Base-by-base conservation (phyloP, 2,113 vertebrate species). In the Eublepharis macularius region DNA sequence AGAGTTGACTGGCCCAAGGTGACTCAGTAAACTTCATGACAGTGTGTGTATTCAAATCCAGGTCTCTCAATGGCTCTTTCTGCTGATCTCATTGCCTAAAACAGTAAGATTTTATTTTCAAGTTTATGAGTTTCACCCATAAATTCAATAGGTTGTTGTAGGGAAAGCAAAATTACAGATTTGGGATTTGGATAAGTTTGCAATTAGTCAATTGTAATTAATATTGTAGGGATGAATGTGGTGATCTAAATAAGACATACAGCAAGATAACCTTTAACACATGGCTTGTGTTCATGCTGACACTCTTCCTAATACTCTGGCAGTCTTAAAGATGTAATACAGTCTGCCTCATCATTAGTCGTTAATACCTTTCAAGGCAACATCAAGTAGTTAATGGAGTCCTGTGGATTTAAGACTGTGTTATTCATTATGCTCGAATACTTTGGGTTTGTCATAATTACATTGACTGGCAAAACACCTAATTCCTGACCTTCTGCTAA, bases 331-430 rank as follows among this genome's bases (percentile, higher is more conserved):
- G 66, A 32, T 92, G 54, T 92, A 90, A 84, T 6, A 91, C 17
- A 85, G 89, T 88, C 91, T 92, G 86, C 74, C 60, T 24, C 4
- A 80, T 87, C 91, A 79, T 19, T 91, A 92, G 87, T 41, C 84
- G 65, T 91, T 95, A 93, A 92, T 92, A 91, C 87, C 88, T 92
- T 88, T 83, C 90, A 94, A 94, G 91, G 54, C 88, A 63, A 88
- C 86, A 84, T 89, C 75, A 81, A 87, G 85, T 51, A 86, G 70
- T 79, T 93, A 94, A 92, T 88, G 86, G 69, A 68, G 91, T 87
- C 68, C 74, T 83, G 47, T 74, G 89, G 91, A 91, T 91, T 94
- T 91, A 91, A 86, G 45, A 78, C 85, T 91, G 89, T 90, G 76
- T 73, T 92, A 80, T 94, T 91, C 87, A 88, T 90, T 92, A 92